Evolutionary conservation across 2,113 vertebrate genomes (phyloP).

Genomic region (Phylloscopus trochilus): DNA sequence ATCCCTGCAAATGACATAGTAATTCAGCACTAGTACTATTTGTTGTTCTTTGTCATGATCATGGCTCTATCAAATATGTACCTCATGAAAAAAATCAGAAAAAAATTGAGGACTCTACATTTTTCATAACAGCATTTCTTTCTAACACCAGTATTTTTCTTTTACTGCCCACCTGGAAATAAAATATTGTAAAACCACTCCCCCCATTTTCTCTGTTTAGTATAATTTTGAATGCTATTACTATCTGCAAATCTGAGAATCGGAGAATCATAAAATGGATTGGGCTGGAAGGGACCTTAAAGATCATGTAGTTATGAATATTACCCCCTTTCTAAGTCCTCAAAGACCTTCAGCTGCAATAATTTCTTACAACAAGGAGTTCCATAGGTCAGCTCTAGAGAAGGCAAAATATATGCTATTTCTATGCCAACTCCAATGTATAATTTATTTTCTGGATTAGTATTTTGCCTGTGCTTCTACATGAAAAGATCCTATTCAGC

Average conservation of each 20-base stretch:
- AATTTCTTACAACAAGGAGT: conserved; percentile 40
- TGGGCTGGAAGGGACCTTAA: not conserved
- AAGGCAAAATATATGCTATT: conserved; percentile 19
- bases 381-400: not conserved
- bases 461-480: conserved; percentile 28
- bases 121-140: not conserved
- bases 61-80: not conserved
- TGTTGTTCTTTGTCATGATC: not conserved
- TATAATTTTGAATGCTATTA: not conserved
- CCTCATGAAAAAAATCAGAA: not conserved
- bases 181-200: not conserved
- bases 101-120: not conserved
- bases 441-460: conserved; percentile 56
- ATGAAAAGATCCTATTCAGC: conserved; percentile 35
- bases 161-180: not conserved
- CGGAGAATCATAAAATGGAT: not conserved
- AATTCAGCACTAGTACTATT: not conserved
- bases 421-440: conserved; percentile 30
- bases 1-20: not conserved
- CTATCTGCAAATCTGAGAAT: not conserved
- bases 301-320: not conserved
- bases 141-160: not conserved
- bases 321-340: not conserved
- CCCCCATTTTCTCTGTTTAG: not conserved
- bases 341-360: not conserved